These are phyloP conservation scores for Valencia hispanica DNA, from an alignment of 2,797 vertebrate species.

Conservation along the genomic window DNA sequence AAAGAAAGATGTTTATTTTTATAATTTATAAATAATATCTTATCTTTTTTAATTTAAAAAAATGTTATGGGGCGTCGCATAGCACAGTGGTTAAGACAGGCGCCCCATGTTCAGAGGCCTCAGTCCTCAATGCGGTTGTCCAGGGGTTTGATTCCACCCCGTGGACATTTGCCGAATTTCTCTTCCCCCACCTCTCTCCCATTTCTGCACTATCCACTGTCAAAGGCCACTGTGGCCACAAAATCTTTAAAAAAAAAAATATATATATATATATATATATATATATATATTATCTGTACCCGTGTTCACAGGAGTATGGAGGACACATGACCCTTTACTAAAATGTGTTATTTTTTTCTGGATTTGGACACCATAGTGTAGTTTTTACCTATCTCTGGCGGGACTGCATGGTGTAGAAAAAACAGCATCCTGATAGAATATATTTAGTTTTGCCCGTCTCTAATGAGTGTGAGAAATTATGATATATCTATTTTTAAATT, in stretches of 20 bases:
- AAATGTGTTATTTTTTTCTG: background rate
- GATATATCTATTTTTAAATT: background rate
- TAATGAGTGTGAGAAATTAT: background rate
- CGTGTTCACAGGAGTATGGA: background rate
- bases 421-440: background rate
- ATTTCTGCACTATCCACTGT: too few relatives aligned
- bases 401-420: background rate
- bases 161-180: too few relatives aligned
- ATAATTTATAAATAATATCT: background rate
- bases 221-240: too few relatives aligned
- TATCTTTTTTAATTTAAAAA: too few relatives aligned
- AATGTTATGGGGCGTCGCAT: too few relatives aligned
- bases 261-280: too few relatives aligned
- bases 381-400: background rate
- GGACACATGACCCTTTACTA: background rate
- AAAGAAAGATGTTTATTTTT: background rate
- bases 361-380: background rate
- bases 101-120: too few relatives aligned
- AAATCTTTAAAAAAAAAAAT: too few relatives aligned
- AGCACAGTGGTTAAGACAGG: too few relatives aligned
- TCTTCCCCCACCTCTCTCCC: too few relatives aligned
- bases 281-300: background rate
- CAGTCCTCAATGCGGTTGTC: too few relatives aligned
- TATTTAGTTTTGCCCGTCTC: background rate
- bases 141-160: too few relatives aligned